A percentile compares a stretch with the other conserved stretches of the same genome.
These are phyloP conservation scores for Alcis repandata DNA, from an alignment of 2,888 invertebrate species.

Conservation along the genomic window DNA sequence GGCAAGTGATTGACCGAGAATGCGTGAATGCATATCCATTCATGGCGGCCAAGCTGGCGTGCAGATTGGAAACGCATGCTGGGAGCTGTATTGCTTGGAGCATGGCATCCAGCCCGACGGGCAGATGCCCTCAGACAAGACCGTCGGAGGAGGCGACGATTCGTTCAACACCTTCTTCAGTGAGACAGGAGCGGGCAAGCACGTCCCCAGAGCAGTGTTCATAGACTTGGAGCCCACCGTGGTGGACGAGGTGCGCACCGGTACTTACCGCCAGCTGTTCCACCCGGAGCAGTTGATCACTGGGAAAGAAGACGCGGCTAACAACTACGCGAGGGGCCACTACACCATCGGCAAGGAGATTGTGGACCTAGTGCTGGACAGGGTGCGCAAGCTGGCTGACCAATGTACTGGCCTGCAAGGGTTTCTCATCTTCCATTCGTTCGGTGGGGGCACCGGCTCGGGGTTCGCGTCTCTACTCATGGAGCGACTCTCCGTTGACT, in stretches of 20 bases:
- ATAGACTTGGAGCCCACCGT: conserved; percentile 98
- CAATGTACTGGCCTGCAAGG: conserved; percentile 97
- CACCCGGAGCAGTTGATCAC: conserved; percentile 98
- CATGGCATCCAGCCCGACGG: conserved; percentile 95
- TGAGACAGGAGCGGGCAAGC: conserved; percentile 98
- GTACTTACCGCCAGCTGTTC: conserved; percentile 97
- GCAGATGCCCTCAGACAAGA: conserved; percentile 94
- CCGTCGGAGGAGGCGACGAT: conserved; percentile 95
- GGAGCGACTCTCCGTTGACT: conserved; percentile 98
- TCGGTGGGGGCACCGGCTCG: conserved; percentile 97
- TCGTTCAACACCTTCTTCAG: conserved; percentile 97
- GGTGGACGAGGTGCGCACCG: conserved; percentile 96
- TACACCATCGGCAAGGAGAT: conserved; percentile 98
- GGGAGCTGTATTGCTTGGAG: conserved; percentile 94
- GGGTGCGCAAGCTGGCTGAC: conserved; percentile 94
- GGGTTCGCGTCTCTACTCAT: conserved; percentile 97
- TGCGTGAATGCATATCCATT: conserved; percentile 84
- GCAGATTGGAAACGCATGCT: conserved; percentile 95
- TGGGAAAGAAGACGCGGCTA: conserved; percentile 98
- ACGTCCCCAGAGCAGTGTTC: conserved; percentile 97
- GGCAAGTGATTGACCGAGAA: conserved; percentile 57
- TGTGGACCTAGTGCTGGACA: conserved; percentile 94
- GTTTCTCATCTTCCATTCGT: conserved; percentile 97
- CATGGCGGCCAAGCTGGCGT: conserved; percentile 88
- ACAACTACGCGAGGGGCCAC: conserved; percentile 98